phyloP scores from a whole-genome alignment of 1,140 invertebrate genomes.

The Tribolium madens region DNA sequence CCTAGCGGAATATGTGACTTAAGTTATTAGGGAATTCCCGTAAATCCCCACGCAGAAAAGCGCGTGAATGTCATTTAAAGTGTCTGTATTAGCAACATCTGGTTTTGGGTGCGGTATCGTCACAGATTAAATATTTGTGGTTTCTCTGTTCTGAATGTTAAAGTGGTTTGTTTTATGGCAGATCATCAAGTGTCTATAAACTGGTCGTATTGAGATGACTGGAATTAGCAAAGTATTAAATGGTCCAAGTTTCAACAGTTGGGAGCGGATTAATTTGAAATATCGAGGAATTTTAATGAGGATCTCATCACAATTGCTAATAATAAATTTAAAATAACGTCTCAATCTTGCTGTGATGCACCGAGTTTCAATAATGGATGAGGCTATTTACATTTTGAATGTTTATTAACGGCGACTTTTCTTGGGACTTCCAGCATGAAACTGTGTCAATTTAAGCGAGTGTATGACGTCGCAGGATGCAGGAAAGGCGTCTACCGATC shows the following conservation, averaged over 20 bases:
- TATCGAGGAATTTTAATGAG: conserved; percentile 32
- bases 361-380: conserved; percentile 31
- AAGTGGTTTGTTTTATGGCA: conserved; percentile 30
- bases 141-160: conserved; percentile 25
- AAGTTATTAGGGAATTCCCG: conserved; percentile 25
- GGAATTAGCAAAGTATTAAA: conserved; percentile 26
- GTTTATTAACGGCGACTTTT: conserved; percentile 29
- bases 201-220: conserved; percentile 27
- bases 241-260: conserved; percentile 19
- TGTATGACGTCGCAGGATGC: conserved; percentile 28
- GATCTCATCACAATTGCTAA: conserved; percentile 37
- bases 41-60: conserved; percentile 26
- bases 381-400: conserved; percentile 24
- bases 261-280: conserved; percentile 28
- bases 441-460: conserved; percentile 28
- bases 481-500: conserved; percentile 38
- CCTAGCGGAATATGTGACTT: conserved; percentile 26
- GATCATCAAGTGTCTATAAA: conserved; percentile 37
- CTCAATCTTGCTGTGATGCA: conserved; percentile 29
- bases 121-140: conserved; percentile 39
- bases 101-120: conserved; percentile 8
- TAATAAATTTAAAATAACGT: conserved; percentile 38
- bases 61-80: conserved; percentile 37
- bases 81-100: conserved; percentile 24
- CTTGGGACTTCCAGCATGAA: conserved; percentile 2